phyloP scores from a whole-genome alignment of 2,113 vertebrate genomes.

The Podiceps cristatus region DNA sequence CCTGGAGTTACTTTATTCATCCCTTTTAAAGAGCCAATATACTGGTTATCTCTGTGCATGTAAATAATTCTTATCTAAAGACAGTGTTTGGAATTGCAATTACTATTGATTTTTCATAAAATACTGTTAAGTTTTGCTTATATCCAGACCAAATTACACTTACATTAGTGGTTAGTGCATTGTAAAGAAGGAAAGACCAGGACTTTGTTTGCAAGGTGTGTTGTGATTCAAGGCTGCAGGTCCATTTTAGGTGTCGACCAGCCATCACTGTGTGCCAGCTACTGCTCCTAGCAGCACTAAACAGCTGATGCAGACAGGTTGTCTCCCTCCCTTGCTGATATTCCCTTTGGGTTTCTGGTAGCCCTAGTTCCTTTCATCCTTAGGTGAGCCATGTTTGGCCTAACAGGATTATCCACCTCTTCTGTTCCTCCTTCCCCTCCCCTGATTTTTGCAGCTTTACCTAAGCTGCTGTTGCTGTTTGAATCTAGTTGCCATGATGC shows the following conservation, averaged over 20 bases:
- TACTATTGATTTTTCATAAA: slow-evolving; percentile 35
- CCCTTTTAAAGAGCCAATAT: neutral
- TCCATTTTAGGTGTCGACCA: neutral
- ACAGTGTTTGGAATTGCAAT: neutral
- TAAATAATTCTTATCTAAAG: neutral
- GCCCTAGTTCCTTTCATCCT: too few relatives aligned
- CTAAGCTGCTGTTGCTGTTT: neutral
- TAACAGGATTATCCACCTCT: neutral
- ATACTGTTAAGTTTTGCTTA: neutral
- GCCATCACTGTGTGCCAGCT: neutral
- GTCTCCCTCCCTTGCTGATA: neutral
- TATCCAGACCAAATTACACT: neutral
- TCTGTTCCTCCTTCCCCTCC: neutral
- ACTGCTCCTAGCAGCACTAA: neutral
- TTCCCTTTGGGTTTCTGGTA: neutral
- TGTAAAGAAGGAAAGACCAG: neutral
- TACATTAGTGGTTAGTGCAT: fast-evolving
- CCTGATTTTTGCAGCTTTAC: neutral
- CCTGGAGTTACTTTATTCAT: neutral
- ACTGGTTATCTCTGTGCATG: neutral
- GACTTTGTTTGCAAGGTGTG: neutral
- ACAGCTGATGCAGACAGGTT: neutral
- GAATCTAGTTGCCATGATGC: neutral
- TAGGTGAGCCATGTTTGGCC: too few relatives aligned
- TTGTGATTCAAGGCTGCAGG: neutral